Evolutionary conservation across 2,113 vertebrate genomes (phyloP), one percentile per base, ranked within the genome.

Genomic region (Oryzias celebensis): DNA sequence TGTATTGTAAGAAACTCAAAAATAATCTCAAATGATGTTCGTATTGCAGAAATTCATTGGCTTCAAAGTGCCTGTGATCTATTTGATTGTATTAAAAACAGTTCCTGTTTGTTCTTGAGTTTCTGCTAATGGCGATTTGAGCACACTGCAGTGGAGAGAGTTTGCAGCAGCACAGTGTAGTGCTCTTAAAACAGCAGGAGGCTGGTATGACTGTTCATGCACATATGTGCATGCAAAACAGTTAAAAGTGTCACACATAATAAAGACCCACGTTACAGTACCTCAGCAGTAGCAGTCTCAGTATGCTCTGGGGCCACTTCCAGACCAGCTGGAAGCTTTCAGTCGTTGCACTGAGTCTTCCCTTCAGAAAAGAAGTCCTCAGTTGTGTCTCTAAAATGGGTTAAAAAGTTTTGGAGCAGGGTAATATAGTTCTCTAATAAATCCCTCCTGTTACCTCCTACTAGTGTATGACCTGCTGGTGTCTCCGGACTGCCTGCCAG

Each of bases 381-480:
- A 7, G 26, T 6, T 28, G 26, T 28, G 26, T 28, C 26, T 28
- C 26, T 28, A 28, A 6, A 28, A 28, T 28, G 26, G 5, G 26
- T 28, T 28, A 3, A 28, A 28, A 5, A 28, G 16, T 61, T 5
- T 4, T 26, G 42, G 5, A 49, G 18, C 28, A 36, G 14, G 4
- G 3, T 42, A 22, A 52, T 23, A 5, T 36, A 52, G 8, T 42
- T 54, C 47, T 70, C 54, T 62, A 76, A 76, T 62, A 16, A 0
- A 41, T 7, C 44, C 72, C 8, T 85, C 56, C 80, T 85, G 41
- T 36, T 36, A 36, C 36, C 36, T 36, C 10, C 36, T 71, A 44
- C 74, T 82, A 99, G 97, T 98, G 71, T 95, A 97, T 62, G 95
- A 99, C 89, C 94, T 99, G 66, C 94, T 97, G 75, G 93, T 87